phyloP scores from a whole-genome alignment of 2,888 invertebrate species.

The Clistopyga incitator region DNA sequence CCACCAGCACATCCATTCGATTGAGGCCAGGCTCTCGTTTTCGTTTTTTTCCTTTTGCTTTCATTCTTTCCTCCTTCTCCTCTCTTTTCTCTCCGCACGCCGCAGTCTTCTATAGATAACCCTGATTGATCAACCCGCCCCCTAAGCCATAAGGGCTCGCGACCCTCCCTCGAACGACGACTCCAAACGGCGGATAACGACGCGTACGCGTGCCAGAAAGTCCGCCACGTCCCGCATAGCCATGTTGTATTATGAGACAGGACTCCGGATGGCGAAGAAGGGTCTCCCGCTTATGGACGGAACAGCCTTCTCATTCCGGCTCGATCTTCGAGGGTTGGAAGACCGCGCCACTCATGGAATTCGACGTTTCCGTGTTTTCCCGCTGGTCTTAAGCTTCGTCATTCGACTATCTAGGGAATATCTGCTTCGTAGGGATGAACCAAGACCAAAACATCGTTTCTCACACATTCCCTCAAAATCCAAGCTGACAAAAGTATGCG shows the following conservation, averaged over 20 bases:
- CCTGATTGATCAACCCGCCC: constrained; percentile 78
- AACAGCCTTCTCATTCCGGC: constrained; percentile 8
- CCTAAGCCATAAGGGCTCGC: constrained; percentile 59
- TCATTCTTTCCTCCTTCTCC: constrained; percentile 7
- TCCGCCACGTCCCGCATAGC: constrained; percentile 30
- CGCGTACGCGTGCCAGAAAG: constrained; percentile 77
- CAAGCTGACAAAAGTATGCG: background rate
- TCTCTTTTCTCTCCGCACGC: constrained; percentile 53
- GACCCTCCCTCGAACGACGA: constrained; percentile 33
- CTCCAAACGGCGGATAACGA: constrained; percentile 76
- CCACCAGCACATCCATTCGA: constrained; percentile 22
- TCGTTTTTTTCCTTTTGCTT: constrained; percentile 42
- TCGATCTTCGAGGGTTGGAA: background rate
- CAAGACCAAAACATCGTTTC: background rate
- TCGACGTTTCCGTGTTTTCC: background rate
- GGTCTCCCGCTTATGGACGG: background rate
- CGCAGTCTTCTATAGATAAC: constrained; percentile 54
- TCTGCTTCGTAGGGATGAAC: background rate
- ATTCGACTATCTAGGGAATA: background rate
- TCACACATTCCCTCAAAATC: background rate
- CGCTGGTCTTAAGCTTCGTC: constrained; percentile 6
- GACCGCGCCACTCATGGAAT: constrained; percentile 2
- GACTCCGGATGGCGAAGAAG: constrained; percentile 22
- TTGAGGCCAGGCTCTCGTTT: constrained; percentile 13
- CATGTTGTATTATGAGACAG: constrained; percentile 6